Conservation (phyloP, 2,113 vertebrate species). For the Neolamprologus longior region DNA sequence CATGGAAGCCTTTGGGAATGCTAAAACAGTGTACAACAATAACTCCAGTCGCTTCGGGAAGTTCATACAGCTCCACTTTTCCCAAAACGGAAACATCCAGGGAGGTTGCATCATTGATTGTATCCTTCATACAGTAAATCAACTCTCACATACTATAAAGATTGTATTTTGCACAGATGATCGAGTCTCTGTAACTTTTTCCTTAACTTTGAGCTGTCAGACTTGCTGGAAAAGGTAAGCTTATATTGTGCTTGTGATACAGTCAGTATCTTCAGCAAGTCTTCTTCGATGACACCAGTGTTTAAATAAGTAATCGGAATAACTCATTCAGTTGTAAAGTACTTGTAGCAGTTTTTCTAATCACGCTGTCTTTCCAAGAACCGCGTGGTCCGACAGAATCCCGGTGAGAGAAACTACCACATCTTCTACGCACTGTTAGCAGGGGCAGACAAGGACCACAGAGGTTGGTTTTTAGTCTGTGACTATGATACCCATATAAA, state of each 20-base stretch:
- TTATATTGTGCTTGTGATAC: not conserved
- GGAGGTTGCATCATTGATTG: constrained; percentile 87
- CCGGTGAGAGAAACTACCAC: constrained; percentile 86
- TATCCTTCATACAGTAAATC: constrained; percentile 70
- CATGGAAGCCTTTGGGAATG: constrained; percentile 89
- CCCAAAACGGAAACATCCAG: constrained; percentile 85
- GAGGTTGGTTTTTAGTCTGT: constrained; percentile 65
- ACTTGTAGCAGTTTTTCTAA: not conserved
- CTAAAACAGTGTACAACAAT: constrained; percentile 91
- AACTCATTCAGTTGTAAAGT: not conserved
- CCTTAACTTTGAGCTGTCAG: constrained; percentile 56
- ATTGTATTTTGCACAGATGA: not conserved
- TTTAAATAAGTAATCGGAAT: not conserved
- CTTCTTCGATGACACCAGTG: not conserved
- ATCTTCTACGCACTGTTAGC: constrained; percentile 86
- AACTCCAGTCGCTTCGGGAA: constrained; percentile 93
- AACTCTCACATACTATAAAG: not conserved
- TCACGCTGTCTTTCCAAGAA: constrained; percentile 68
- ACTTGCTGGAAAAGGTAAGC: constrained; percentile 75
- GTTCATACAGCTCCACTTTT: constrained; percentile 90
- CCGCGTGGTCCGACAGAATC: constrained; percentile 86
- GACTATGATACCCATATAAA: not conserved
- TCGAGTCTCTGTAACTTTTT: not conserved
- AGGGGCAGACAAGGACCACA: constrained; percentile 74
- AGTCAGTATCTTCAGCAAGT: not conserved